Base-by-base conservation (phyloP, 1,140 invertebrate genomes). In the Myzus persicae region DNA sequence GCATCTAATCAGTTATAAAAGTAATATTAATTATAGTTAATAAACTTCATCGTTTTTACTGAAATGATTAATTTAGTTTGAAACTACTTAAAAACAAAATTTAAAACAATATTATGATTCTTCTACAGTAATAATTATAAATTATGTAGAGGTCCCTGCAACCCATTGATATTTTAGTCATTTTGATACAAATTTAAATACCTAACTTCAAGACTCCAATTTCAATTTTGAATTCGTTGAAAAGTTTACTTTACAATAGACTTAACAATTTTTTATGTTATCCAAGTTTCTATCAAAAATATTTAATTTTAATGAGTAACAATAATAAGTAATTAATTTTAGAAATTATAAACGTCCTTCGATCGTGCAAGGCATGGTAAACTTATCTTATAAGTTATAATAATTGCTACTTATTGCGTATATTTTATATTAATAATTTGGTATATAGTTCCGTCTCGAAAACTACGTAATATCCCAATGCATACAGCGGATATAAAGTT, bases 21-120 rank as follows among this genome's bases (percentile, higher is more conserved):
- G 40, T 42, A 42, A 84, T 84, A 84, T 40, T 84, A 84, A 84
- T 84, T 42, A 84, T 42, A 40, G 38, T 84, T 84, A 84, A 40
- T 84, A 84, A 42, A 42, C 82, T 84, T 84, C 42, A 46, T 87
- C 26, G 5, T 46, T 44, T 87, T 31, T 87, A 87, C 26, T 7
- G 26, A 24, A 42, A 46, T 42, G 42, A 87, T 26, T 46, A 31
- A 87, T 87, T 87, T 44, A 31, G 26, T 87, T 87, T 26, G 14
- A 87, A 87, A 87, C 40, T 87, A 42, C 42, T 44, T 31, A 42
- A 51, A 51, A 51, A 51, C 48, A 22, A 51, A 51, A 51, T 24
- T 51, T 24, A 51, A 40, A 87, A 44, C 84, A 87, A 87, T 31
- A 24, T 40, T 82, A 18, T 6, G 26, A 46, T 46, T 84, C 4